These are phyloP conservation scores for Diadophis punctatus DNA, from an alignment of 2,113 vertebrate genomes.

Conservation along the genomic window DNA sequence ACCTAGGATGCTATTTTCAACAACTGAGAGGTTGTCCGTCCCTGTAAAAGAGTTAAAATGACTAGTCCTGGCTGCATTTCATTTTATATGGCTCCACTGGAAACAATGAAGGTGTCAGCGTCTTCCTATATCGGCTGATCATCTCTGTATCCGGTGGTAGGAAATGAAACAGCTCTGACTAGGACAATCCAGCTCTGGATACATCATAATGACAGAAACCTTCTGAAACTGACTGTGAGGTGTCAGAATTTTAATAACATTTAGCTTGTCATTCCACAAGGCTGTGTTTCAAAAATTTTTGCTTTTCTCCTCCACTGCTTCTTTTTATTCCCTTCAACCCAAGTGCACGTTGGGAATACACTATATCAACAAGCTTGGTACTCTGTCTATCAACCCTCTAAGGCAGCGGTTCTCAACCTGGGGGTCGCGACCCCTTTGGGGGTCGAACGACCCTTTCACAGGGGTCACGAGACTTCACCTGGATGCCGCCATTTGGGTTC, in stretches of 20 bases:
- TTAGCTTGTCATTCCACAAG: not conserved
- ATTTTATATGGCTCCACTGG: not conserved
- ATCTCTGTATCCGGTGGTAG: constrained; percentile 30
- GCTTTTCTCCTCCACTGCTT: not conserved
- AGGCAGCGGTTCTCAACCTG: too few species aligned
- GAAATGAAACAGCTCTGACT: constrained; percentile 56
- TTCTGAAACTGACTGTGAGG: constrained; percentile 25
- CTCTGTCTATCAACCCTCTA: not conserved
- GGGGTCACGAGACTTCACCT: too few species aligned
- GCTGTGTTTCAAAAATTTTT: not conserved
- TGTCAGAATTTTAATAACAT: constrained; percentile 39
- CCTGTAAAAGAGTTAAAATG: constrained; percentile 43
- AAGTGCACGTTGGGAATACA: not conserved
- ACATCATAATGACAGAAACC: constrained; percentile 25
- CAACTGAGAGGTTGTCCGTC: not conserved
- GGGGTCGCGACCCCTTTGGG: too few species aligned
- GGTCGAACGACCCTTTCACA: too few species aligned
- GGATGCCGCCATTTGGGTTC: too few species aligned
- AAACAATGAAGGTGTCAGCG: constrained; percentile 33
- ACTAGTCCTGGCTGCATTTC: constrained; percentile 13
- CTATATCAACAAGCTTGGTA: not conserved
- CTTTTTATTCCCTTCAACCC: not conserved
- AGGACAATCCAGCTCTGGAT: not conserved
- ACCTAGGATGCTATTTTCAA: not conserved
- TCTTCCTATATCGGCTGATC: constrained; percentile 41